Conservation (phyloP, 2,888 invertebrate species). For the Zaprionus lineosus region DNA sequence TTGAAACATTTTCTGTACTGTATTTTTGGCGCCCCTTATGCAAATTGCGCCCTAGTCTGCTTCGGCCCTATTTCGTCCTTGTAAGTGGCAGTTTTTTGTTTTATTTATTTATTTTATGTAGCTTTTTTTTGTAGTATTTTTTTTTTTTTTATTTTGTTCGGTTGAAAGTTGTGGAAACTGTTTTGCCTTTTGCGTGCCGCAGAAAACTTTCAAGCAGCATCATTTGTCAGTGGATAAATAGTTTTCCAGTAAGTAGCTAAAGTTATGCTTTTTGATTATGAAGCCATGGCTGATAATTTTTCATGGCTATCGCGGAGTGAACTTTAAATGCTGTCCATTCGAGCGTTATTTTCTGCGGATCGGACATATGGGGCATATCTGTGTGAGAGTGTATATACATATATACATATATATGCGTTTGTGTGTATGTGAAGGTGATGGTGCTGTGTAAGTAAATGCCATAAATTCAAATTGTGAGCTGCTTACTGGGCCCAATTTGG, state of each 20-base stretch:
- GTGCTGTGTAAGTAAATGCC: constrained; percentile 34
- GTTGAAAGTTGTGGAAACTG: constrained; percentile 70
- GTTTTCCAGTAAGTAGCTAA: constrained; percentile 73
- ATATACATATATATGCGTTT: neutral
- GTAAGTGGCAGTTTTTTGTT: constrained; percentile 33
- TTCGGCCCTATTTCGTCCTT: neutral
- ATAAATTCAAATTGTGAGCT: constrained; percentile 68
- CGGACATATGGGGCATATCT: constrained; percentile 7
- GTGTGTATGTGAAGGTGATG: neutral
- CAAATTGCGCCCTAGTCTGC: neutral
- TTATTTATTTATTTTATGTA: constrained; percentile 3
- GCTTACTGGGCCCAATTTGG: constrained; percentile 55
- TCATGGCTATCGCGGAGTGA: constrained; percentile 53
- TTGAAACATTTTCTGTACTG: too few relatives aligned
- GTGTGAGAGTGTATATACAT: too few relatives aligned
- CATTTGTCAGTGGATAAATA: constrained; percentile 78
- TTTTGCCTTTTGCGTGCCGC: constrained; percentile 70
- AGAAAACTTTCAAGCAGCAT: constrained; percentile 68
- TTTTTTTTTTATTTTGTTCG: constrained; percentile 20
- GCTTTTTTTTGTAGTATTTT: constrained; percentile 3
- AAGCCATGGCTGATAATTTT: constrained; percentile 62
- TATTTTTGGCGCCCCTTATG: neutral
- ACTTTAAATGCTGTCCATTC: constrained; percentile 49
- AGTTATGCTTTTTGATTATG: constrained; percentile 77
- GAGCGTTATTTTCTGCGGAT: constrained; percentile 15